Evolutionary conservation across 2,888 invertebrate genomes (phyloP), one percentile per base, ranked within the genome.

Genomic region (Strigamia maritima): DNA sequence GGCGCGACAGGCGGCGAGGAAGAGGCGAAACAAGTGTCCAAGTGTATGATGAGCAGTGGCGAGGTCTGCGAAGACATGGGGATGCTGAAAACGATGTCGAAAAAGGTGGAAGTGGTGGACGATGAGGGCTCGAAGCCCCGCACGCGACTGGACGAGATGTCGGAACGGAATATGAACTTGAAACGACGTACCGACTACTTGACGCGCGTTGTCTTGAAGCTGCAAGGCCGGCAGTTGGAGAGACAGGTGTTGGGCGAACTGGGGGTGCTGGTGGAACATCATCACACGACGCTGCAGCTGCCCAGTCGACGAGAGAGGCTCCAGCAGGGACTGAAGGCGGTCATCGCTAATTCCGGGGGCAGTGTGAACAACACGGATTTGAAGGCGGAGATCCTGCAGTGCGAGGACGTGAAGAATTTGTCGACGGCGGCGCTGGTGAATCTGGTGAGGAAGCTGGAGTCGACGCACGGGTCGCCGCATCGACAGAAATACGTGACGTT

Each of bases 211-310:
- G 86, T 94, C 80, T 88, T 92, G 16, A 93, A 94, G 84, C 86
- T 94, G 28, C 94, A 95, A 85, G 90, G 91, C 0, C 89, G 91
- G 78, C 88, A 91, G 44, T 89, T 94, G 85, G 93, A 94, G 6
- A 91, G 91, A 81, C 93, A 94, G 85, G 89, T 91, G 31, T 91
- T 92, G 78, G 92, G 92, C 82, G 94, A 96, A 86, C 90, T 92
- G 14, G 89, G 90, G 26, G 92, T 93, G 6, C 90, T 94, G 79
- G 90, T 93, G 82, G 92, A 92, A 81, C 89, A 91, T 84, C 92
- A 92, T 31, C 91, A 92, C 81, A 83, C 83, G 24, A 84, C 84
- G 75, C 82, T 85, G 28, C 84, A 84, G 80, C 82, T 82, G n/a
- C 83, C 84, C 75, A 83, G 84, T 19, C 19, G 40, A 4, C 16